Percentiles rank a stretch among this genome's conserved stretches.
Conservation (phyloP, 1,140 invertebrate genomes). For the Pseudoatta argentina region DNA sequence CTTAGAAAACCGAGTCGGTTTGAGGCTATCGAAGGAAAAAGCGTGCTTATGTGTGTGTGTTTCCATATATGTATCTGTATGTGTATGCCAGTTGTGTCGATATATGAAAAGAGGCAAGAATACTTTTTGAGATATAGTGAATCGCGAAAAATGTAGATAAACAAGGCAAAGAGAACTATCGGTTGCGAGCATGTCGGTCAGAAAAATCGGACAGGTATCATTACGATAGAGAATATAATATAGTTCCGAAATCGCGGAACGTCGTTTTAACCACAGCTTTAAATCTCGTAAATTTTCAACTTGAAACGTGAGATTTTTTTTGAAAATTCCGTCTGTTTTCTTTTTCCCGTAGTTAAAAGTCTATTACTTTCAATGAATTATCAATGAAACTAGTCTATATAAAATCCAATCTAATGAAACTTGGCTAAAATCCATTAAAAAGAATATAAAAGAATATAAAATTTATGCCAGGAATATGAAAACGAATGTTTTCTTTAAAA, state of each 20-base stretch:
- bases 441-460: background rate
- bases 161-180: background rate
- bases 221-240: background rate
- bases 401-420: background rate
- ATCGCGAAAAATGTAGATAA: slow-evolving; percentile 20
- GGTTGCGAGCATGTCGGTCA: background rate
- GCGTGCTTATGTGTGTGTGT: background rate
- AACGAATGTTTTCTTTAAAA: background rate
- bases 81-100: background rate
- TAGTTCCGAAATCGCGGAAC: background rate
- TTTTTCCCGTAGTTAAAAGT: background rate
- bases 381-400: background rate
- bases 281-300: background rate
- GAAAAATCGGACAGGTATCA: background rate
- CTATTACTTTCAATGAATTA: slow-evolving; percentile 7
- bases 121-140: slow-evolving; percentile 2
- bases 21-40: slow-evolving; percentile 31
- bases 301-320: background rate
- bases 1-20: slow-evolving; percentile 25
- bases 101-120: slow-evolving; percentile 11
- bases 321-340: background rate
- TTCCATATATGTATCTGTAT: background rate
- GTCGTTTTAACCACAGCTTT: slow-evolving; percentile 7
- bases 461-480: background rate
- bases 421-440: background rate